Evolutionary conservation across 1,140 invertebrate species (phyloP).

Genomic region (Psix sp.): DNA sequence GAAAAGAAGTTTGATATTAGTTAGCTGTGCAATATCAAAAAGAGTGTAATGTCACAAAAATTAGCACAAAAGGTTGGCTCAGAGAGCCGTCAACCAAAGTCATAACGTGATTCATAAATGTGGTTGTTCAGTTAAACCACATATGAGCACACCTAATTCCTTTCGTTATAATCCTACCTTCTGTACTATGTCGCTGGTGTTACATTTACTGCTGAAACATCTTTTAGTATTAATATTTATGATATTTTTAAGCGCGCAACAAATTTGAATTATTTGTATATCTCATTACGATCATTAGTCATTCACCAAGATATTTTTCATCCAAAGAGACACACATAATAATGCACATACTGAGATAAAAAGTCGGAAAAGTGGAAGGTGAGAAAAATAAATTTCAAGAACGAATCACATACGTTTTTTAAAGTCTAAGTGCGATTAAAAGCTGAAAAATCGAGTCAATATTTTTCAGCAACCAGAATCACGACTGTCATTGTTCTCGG

Average conservation of each 20-base stretch:
- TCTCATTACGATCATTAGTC: background rate
- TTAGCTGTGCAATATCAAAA: conserved; percentile 17
- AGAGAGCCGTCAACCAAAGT: conserved; percentile 34
- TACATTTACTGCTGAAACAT: conserved; percentile 30
- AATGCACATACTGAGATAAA: too few relatives aligned
- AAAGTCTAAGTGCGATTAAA: too few relatives aligned
- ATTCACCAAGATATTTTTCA: background rate
- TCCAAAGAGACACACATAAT: background rate
- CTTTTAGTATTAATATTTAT: conserved; percentile 37
- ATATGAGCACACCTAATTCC: conserved; percentile 58
- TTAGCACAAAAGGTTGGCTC: conserved; percentile 33
- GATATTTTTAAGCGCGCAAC: conserved; percentile 20
- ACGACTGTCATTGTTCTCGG: background rate
- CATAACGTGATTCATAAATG: conserved; percentile 58
- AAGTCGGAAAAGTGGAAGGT: too few relatives aligned
- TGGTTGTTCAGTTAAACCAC: conserved; percentile 56
- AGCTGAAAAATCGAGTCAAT: background rate
- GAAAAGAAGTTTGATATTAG: too few relatives aligned
- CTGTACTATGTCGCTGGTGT: conserved; percentile 25
- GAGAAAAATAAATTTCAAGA: too few relatives aligned
- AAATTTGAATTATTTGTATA: conserved; percentile 7
- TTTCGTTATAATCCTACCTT: conserved; percentile 39
- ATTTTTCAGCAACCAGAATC: background rate
- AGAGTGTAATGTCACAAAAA: conserved; percentile 31
- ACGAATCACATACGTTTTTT: too few relatives aligned